Percentiles rank a stretch among this genome's conserved stretches.
These are phyloP conservation scores for Diploptera punctata DNA, from an alignment of 2,888 invertebrate genomes.

Conservation along the genomic window DNA sequence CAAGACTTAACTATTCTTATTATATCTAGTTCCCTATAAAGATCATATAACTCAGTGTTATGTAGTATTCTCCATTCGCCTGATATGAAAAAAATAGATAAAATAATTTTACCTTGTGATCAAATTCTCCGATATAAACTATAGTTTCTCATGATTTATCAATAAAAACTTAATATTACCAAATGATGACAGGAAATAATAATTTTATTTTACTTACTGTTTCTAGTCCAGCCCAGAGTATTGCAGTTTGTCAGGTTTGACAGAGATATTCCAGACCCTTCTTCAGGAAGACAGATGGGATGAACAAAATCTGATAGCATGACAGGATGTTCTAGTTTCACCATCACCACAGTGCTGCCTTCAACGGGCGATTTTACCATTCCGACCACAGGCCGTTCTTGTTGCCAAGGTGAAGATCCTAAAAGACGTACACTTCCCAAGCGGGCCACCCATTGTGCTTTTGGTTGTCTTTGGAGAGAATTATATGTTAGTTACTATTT, in stretches of 20 bases:
- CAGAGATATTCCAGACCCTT: conserved; percentile 54
- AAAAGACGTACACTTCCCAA: conserved; percentile 78
- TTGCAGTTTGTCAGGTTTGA: conserved; percentile 67
- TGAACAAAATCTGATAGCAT: conserved; percentile 82
- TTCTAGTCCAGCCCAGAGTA: conserved; percentile 85
- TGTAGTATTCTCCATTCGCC: too few relatives aligned
- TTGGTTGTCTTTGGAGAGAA: conserved; percentile 69
- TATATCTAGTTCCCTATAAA: too few relatives aligned
- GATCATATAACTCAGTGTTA: too few relatives aligned
- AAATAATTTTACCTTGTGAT: too few relatives aligned
- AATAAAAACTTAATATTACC: too few relatives aligned
- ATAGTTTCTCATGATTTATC: too few relatives aligned
- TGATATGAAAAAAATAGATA: too few relatives aligned
- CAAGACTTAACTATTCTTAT: too few relatives aligned
- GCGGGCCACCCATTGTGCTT: conserved; percentile 85
- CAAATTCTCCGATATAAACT: too few relatives aligned
- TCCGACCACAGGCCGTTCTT: conserved; percentile 82
- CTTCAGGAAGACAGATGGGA: conserved; percentile 79
- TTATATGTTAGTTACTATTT: neutral
- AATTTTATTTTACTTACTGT: conserved; percentile 59
- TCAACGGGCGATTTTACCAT: conserved; percentile 91
- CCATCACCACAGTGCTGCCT: conserved; percentile 82
- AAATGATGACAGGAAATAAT: too few relatives aligned
- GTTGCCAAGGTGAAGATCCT: conserved; percentile 86
- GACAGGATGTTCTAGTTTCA: conserved; percentile 79